phyloP scores from a whole-genome alignment of 1,140 invertebrate genomes.

The Rhyzopertha dominica region DNA sequence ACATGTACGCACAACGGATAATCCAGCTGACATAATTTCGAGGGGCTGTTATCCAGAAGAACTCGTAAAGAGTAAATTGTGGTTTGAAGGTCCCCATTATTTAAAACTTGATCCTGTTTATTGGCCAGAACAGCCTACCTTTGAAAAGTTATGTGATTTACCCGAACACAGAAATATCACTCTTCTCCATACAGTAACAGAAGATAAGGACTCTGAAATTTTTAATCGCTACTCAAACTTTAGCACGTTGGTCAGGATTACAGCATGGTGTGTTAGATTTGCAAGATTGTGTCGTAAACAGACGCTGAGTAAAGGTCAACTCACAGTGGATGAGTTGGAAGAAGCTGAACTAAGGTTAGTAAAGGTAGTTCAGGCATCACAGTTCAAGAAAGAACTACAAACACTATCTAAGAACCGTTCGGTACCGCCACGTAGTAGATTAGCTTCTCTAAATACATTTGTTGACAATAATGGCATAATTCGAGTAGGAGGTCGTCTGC shows the following conservation, averaged over 20 bases:
- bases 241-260: slow-evolving; percentile 2
- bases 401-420: background rate
- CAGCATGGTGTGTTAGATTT: slow-evolving; percentile 13
- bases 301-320: background rate
- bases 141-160: too few relatives aligned
- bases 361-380: slow-evolving; percentile 7
- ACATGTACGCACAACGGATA: slow-evolving; percentile 36
- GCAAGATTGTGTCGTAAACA: background rate
- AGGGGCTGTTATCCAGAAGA: slow-evolving; percentile 26
- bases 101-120: too few relatives aligned
- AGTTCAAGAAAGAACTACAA: slow-evolving; percentile 8
- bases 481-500: slow-evolving; percentile 16
- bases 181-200: background rate
- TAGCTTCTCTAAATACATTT: slow-evolving; percentile 16
- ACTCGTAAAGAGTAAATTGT: slow-evolving; percentile 27
- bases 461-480: slow-evolving; percentile 15
- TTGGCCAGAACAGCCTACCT: too few relatives aligned
- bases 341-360: slow-evolving; percentile 5
- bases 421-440: slow-evolving; percentile 1
- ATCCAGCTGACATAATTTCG: slow-evolving; percentile 41
- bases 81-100: slow-evolving; percentile 35
- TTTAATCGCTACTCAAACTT: slow-evolving; percentile 4
- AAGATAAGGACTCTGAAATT: background rate
- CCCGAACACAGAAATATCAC: background rate
- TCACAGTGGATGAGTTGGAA: slow-evolving; percentile 12